Evolutionary conservation across 1,140 invertebrate genomes (phyloP).

Genomic region (Bombus balteatus): DNA sequence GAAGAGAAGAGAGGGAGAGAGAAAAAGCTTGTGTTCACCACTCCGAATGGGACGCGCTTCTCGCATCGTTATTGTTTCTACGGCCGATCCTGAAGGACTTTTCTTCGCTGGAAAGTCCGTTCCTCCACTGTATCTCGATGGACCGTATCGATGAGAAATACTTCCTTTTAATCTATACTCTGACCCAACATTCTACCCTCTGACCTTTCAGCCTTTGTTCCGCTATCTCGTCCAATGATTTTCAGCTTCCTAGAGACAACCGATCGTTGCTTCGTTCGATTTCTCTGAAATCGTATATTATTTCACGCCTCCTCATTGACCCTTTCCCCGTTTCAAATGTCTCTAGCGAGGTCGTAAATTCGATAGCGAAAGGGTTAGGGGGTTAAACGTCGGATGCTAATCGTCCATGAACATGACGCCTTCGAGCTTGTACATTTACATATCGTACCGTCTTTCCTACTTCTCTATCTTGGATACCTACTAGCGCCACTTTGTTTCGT

Average conservation of each 20-base stretch:
- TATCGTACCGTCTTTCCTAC: neutral
- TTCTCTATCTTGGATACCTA: no score
- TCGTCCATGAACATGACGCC: neutral
- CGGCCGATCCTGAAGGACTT: constrained; percentile 46
- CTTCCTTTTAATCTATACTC: constrained; percentile 42
- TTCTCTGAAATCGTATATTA: constrained; percentile 41
- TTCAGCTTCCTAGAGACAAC: constrained; percentile 9
- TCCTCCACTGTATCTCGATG: constrained; percentile 31
- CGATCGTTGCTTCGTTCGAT: constrained; percentile 2
- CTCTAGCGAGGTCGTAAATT: constrained; percentile 21
- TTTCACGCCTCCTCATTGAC: constrained; percentile 28
- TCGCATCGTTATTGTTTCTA: constrained; percentile 60
- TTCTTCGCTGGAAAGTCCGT: constrained; percentile 2
- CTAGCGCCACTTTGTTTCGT: neutral
- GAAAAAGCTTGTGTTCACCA: constrained; percentile 39
- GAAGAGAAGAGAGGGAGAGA: neutral
- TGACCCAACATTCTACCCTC: constrained; percentile 23
- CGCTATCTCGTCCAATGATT: constrained; percentile 35
- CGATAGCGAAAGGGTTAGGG: constrained; percentile 19
- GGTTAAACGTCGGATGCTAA: constrained; percentile 22
- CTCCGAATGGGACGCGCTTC: constrained; percentile 37
- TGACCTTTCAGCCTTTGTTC: constrained; percentile 36
- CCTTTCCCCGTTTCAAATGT: neutral
- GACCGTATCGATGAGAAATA: constrained; percentile 37
- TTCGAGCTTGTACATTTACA: neutral